Conservation (phyloP, 2,797 vertebrate genomes). For the Streptopelia turtur region DNA sequence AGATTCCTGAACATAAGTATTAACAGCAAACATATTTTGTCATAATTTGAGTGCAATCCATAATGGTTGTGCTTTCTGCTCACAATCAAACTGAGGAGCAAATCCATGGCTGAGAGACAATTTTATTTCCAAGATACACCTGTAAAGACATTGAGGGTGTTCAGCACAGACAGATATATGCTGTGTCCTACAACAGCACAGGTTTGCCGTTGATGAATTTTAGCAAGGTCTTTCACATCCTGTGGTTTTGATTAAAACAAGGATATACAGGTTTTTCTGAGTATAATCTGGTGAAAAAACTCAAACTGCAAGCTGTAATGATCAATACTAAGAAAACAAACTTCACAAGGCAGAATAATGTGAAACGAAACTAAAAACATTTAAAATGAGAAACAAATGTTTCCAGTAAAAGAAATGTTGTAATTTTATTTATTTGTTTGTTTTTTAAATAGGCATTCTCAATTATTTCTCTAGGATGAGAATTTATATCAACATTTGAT, state of each 20-base stretch:
- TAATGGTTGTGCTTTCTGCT: constrained; percentile 28
- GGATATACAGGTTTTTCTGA: neutral
- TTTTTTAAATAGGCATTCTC: neutral
- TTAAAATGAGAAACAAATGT: constrained; percentile 59
- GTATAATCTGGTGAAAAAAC: neutral
- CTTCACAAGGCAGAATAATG: neutral
- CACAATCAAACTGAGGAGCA: constrained; percentile 18
- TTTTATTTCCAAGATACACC: neutral
- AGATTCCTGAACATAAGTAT: neutral
- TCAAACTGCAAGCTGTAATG: neutral
- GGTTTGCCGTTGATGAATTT: neutral
- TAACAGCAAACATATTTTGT: neutral
- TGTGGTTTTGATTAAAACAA: neutral
- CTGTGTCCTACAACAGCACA: neutral
- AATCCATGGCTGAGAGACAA: neutral
- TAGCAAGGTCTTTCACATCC: neutral
- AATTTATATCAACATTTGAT: constrained; percentile 62
- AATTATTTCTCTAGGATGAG: constrained; percentile 60
- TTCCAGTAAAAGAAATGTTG: constrained; percentile 50
- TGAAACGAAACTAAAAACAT: constrained; percentile 45
- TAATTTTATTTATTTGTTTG: neutral
- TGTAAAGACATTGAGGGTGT: neutral
- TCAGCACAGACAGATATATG: neutral
- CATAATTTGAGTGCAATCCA: neutral
- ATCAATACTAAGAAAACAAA: neutral